A percentile compares a stretch with the other conserved stretches of the same genome.
Evolutionary conservation across 1,140 invertebrate species (phyloP).

Genomic region (Calliphora vicina): DNA sequence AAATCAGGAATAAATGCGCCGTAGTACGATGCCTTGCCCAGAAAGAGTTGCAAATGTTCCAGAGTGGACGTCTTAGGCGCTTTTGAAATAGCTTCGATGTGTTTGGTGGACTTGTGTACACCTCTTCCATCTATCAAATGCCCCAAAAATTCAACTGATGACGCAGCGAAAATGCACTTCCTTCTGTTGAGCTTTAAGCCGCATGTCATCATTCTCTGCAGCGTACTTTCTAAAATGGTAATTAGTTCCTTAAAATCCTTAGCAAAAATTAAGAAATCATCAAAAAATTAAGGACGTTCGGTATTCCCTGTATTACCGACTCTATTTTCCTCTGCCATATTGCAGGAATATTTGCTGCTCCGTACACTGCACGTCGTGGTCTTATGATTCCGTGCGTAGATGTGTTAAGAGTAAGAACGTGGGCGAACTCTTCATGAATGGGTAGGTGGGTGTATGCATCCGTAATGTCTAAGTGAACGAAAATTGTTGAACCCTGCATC

Average conservation of each 20-base stretch:
- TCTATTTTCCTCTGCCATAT: constrained; percentile 1
- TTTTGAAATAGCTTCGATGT: background rate
- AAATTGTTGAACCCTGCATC: constrained; percentile 35
- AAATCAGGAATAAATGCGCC: too few relatives aligned
- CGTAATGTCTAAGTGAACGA: background rate
- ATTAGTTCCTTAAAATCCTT: background rate
- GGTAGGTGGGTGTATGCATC: constrained; percentile 10
- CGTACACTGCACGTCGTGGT: background rate
- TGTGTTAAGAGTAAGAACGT: background rate
- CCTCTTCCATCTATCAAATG: background rate
- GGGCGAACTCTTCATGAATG: constrained; percentile 24
- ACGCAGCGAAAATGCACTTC: background rate
- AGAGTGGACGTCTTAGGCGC: background rate
- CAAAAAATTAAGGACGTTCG: background rate
- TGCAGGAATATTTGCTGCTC: background rate
- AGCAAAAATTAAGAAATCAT: background rate
- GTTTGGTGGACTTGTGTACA: background rate
- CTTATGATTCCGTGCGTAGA: background rate
- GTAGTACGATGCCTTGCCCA: too few relatives aligned
- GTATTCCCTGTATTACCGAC: background rate
- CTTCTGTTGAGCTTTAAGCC: background rate
- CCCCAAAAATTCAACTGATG: background rate
- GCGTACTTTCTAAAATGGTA: background rate
- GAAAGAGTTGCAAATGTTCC: background rate
- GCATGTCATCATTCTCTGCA: background rate